Conservation (phyloP, 2,113 vertebrate genomes). For the Xiphophorus hellerii region DNA sequence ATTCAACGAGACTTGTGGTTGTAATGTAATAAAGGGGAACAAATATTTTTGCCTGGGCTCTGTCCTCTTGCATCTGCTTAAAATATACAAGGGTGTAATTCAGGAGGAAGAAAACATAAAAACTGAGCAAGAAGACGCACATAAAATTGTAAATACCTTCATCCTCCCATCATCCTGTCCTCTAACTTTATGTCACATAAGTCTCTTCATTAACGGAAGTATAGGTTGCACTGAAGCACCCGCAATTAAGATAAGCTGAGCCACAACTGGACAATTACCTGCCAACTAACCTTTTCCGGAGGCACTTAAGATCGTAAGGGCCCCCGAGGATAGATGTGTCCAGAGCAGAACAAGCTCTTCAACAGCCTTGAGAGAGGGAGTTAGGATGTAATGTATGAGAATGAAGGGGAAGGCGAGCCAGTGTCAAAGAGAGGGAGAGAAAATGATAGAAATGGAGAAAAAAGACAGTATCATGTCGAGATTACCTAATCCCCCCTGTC, state of each 20-base stretch:
- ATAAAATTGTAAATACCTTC: constrained; percentile 20
- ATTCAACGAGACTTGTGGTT: no score
- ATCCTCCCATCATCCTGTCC: constrained; percentile 14
- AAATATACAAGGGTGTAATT: not conserved
- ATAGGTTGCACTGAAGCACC: constrained; percentile 68
- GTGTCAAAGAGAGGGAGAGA: constrained; percentile 43
- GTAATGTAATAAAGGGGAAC: no score
- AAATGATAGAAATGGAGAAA: constrained; percentile 62
- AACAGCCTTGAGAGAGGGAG: constrained; percentile 43
- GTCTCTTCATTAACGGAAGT: constrained; percentile 71
- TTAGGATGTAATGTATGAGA: constrained; percentile 50
- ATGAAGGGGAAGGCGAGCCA: constrained; percentile 37
- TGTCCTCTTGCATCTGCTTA: no score
- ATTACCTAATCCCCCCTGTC: constrained; percentile 79
- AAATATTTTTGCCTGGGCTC: no score
- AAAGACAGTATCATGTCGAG: constrained; percentile 74
- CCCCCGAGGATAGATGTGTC: constrained; percentile 74
- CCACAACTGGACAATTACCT: constrained; percentile 82
- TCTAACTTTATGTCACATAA: constrained; percentile 48
- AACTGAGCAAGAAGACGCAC: constrained; percentile 12
- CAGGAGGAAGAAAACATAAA: not conserved
- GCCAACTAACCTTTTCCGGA: constrained; percentile 81
- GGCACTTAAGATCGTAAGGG: constrained; percentile 78
- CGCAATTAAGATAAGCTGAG: constrained; percentile 79
- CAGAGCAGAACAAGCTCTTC: constrained; percentile 71